phyloP scores from a whole-genome alignment of 1,140 invertebrate species.

The Steinernema feltiae region DNA sequence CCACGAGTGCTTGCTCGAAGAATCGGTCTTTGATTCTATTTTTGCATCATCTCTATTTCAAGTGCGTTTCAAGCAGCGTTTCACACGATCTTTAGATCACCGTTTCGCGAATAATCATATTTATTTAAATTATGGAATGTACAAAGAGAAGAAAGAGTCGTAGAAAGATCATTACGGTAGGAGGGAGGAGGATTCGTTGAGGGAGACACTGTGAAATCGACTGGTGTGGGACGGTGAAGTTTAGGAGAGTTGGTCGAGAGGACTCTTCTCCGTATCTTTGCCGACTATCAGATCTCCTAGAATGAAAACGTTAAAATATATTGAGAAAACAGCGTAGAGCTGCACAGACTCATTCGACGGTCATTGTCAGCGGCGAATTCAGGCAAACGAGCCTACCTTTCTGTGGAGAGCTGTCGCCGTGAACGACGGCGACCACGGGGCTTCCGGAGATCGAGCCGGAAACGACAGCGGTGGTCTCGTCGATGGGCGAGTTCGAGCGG shows the following conservation, averaged over 20 bases:
- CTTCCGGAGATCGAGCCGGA: background rate
- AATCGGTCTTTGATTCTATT: too few relatives aligned
- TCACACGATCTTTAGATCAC: too few relatives aligned
- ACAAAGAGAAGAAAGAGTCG: background rate
- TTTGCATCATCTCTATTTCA: too few relatives aligned
- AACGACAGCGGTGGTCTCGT: background rate
- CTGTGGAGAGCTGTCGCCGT: background rate
- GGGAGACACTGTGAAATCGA: background rate
- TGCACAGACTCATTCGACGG: too few relatives aligned
- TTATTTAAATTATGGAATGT: constrained; percentile 11
- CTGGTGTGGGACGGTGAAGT: background rate
- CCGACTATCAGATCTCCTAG: constrained; percentile 1
- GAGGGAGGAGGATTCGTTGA: background rate
- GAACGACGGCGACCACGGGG: constrained; percentile 3
- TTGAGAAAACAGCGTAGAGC: too few relatives aligned
- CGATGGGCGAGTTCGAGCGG: background rate
- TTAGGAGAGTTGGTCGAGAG: background rate
- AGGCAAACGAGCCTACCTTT: background rate
- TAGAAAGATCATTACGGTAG: constrained; percentile 5
- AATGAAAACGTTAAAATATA: background rate
- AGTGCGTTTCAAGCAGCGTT: too few relatives aligned
- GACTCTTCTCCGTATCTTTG: background rate
- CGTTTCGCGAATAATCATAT: too few relatives aligned
- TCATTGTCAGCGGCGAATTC: too few relatives aligned
- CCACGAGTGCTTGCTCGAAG: too few relatives aligned